Evolutionary conservation across 1,140 invertebrate genomes (phyloP), one percentile per base, ranked within the genome.

Genomic region (Zaprionus inermis): DNA sequence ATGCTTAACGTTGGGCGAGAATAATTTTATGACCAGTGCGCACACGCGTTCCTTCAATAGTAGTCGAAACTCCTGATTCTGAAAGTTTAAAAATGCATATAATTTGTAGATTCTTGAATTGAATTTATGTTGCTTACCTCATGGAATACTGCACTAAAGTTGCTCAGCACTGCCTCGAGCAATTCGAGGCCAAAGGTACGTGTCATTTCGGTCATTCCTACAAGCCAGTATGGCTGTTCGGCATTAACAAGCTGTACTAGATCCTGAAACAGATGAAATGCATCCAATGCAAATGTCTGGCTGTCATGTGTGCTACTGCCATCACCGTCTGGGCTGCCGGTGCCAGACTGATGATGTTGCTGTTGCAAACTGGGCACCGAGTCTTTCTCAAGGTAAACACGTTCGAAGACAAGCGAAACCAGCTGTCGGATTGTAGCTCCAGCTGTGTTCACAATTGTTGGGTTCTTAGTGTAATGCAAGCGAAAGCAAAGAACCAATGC

Each of bases 141-240:
- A 86, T 97, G 97, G 93, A 99, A 99, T 38, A 99, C 96, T 41
- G 95, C 94, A 28, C 97, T 96, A 93, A 98, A 99, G 79, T 97
- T 96, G 44, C 96, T 97, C 18, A 99, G 93, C 55, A 99, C 96
- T 0, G 97, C 97, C 93, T 99, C 98, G 52, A 99, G 91, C 20
- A 99, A 93, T 92, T 99, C 98, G 66, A 99, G 93, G 6, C 98
- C 98, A 93, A 99, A 99, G 2, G 98, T 99, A 78, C 98, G 94
- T 3, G 98, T 98, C 96, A 99, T 99, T 93, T 99, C 98, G 7
- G 97, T 97, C 92, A 99, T 97, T 6, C 98, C 98, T 16, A 97
- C 94, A 38, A 99, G 93, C 98, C 98, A 99, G 77, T 95, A 96
- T 0, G 98, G 97, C 90, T 98, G 96, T 93, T 99, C 98, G 7